Conservation (phyloP, 2,797 vertebrate species). For the Lerista edwardsae region DNA sequence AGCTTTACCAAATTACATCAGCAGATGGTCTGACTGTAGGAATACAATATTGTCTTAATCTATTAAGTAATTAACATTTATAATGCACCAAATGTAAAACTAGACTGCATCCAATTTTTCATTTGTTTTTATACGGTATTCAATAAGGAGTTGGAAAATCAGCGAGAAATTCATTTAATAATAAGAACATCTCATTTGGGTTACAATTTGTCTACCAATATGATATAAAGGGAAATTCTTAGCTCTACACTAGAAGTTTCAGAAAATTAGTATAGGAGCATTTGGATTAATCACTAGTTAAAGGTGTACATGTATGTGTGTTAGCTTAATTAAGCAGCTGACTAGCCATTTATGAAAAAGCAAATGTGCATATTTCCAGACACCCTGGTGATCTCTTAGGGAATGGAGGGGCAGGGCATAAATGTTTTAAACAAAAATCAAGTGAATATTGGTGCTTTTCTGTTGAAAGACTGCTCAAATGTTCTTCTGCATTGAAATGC, state of each 20-base stretch:
- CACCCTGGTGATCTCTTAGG: not conserved
- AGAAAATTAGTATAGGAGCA: not conserved
- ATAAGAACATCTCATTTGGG: not conserved
- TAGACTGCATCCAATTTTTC: conserved; percentile 14
- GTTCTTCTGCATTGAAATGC: not conserved
- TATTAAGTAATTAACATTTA: conserved; percentile 1
- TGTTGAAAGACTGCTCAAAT: too few relatives aligned
- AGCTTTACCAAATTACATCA: conserved; percentile 1
- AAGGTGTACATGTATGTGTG: not conserved
- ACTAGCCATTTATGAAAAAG: not conserved
- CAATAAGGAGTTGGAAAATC: not conserved
- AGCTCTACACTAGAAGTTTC: not conserved
- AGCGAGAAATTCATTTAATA: not conserved
- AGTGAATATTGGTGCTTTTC: too few relatives aligned
- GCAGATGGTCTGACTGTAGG: not conserved
- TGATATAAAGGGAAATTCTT: not conserved
- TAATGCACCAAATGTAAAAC: conserved; percentile 2
- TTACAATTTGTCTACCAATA: not conserved
- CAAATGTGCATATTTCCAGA: not conserved
- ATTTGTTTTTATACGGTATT: conserved; percentile 9
- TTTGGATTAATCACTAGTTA: not conserved
- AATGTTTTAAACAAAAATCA: not conserved
- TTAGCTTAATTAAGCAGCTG: too few relatives aligned
- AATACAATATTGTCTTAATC: not conserved
- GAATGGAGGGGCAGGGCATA: too few relatives aligned